These are phyloP conservation scores for Coryphaenoides rupestris DNA, from an alignment of 2,113 vertebrate genomes.

Conservation along the genomic window DNA sequence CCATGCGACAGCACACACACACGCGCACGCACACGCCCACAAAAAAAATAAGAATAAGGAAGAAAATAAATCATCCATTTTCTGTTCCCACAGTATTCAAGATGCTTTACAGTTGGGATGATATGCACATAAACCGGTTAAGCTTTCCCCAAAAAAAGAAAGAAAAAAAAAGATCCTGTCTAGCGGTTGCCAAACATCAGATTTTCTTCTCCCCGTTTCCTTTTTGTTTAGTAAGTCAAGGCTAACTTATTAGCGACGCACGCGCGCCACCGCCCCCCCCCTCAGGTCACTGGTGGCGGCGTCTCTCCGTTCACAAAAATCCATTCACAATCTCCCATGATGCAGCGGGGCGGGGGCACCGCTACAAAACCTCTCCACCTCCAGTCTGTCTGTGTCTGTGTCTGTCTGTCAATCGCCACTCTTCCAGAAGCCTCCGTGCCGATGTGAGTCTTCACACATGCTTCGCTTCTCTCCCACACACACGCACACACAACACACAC, in stretches of 20 bases:
- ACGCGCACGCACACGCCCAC: conserved; percentile 71
- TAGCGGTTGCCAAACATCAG: conserved; percentile 72
- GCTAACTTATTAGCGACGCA: conserved; percentile 74
- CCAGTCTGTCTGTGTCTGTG: too few species aligned
- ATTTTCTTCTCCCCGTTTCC: conserved; percentile 22
- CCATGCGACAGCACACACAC: conserved; percentile 96
- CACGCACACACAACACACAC: conserved; percentile 70
- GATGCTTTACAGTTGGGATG: conserved; percentile 96
- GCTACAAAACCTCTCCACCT: conserved; percentile 68
- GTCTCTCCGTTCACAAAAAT: conserved; percentile 77
- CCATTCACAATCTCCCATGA: conserved; percentile 76
- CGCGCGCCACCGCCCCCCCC: too few species aligned
- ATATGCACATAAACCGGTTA: conserved; percentile 89
- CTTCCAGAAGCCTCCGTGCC: conserved; percentile 72
- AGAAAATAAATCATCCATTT: conserved; percentile 84
- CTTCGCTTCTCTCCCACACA: conserved; percentile 33
- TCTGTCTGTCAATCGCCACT: conserved; percentile 64
- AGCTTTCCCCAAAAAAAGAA: conserved; percentile 69
- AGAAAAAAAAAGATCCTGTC: conserved; percentile 56
- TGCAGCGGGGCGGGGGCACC: conserved; percentile 66
- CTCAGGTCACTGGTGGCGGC: too few species aligned
- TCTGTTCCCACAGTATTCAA: conserved; percentile 95
- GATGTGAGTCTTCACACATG: conserved; percentile 32
- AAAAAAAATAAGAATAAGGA: conserved; percentile 56
- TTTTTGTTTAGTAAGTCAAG: conserved; percentile 65